A percentile compares a stretch with the other conserved stretches of the same genome.
Conservation (phyloP, 2,797 vertebrate species). For the Hyperoplus lanceolatus region DNA sequence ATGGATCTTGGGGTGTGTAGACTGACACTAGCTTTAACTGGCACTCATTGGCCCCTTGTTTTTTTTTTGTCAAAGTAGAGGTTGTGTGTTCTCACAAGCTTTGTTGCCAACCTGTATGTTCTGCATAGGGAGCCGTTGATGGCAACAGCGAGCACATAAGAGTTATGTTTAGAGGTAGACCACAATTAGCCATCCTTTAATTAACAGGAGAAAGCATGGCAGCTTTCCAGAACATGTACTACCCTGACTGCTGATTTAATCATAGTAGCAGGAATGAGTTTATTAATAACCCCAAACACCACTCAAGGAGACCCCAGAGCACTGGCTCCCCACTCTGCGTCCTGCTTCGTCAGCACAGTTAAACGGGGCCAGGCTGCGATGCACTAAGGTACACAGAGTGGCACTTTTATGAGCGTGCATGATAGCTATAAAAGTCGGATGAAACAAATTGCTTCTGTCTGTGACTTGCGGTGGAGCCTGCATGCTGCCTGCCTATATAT, state of each 20-base stretch:
- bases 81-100: conserved; percentile 8
- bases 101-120: conserved; percentile 23
- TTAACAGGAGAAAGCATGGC: conserved; percentile 77
- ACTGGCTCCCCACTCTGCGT: conserved; percentile 60
- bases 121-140: conserved; percentile 27
- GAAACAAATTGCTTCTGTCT: conserved; percentile 58
- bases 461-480: conserved; percentile 45
- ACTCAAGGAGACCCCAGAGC: conserved; percentile 74
- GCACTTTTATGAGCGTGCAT: conserved; percentile 48
- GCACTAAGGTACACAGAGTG: conserved; percentile 47
- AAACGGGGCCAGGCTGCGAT: conserved; percentile 42
- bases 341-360: conserved; percentile 54
- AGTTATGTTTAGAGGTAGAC: conserved; percentile 82
- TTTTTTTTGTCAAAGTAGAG: conserved; percentile 47
- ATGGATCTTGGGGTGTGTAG: conserved; percentile 53
- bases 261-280: conserved; percentile 73
- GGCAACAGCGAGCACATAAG: conserved; percentile 26
- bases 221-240: conserved; percentile 77
- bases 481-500: conserved; percentile 52
- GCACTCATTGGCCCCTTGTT: conserved; percentile 65
- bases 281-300: conserved; percentile 81
- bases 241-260: conserved; percentile 79
- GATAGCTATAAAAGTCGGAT: conserved; percentile 39
- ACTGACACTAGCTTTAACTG: conserved; percentile 73
- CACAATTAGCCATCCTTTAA: conserved; percentile 86